Evolutionary conservation across 1,140 invertebrate genomes (phyloP), one percentile per base, ranked within the genome.

Genomic region (Drosophila arizonae): DNA sequence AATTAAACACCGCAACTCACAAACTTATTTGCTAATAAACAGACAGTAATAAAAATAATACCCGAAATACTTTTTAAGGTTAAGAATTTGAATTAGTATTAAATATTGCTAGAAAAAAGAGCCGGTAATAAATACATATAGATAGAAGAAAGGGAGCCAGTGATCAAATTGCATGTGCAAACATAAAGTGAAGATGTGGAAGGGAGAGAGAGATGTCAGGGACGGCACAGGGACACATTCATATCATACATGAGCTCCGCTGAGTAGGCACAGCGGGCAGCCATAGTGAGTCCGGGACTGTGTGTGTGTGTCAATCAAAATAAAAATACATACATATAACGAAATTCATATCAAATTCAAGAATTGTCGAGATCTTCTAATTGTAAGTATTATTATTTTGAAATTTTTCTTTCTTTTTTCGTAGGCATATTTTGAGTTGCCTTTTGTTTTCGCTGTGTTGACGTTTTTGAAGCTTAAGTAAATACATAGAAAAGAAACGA

Each of bases 211-310:
- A n/a, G 45, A 39, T 39, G 43, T 17, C 10, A 9, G 51, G 60
- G 51, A 26, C 21, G 28, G 30, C 48, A 54, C 17, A 72, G 70
- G 70, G 70, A 56, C 41, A 55, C 70, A 72, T 72, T 72, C 70
- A 72, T 72, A 61, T 36, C 70, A 72, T 72, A 72, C 64, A 72
- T 72, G n/a, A 43, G 43, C 57, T 26, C 30, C 57, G 21, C 46
- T 43, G 56, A 45, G 24, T 15, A 10, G 26, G 8, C 63, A 41
- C 43, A 39, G 55, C 55, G 51, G 39, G 63, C 55, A 43, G 54
- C 63, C 46, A 55, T 43, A 24, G 11, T 11, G 15, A n/a, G 57
- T 30, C 6, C 6, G 45, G 45, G 21, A 24, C 30, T n/a, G 6
- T 30, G 28, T 6, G 28, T 33, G 33, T 9, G 33, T 33, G 33